Percentiles rank a stretch among this genome's conserved stretches.
Conservation (phyloP, 2,113 vertebrate species). For the Notechis scutatus region DNA sequence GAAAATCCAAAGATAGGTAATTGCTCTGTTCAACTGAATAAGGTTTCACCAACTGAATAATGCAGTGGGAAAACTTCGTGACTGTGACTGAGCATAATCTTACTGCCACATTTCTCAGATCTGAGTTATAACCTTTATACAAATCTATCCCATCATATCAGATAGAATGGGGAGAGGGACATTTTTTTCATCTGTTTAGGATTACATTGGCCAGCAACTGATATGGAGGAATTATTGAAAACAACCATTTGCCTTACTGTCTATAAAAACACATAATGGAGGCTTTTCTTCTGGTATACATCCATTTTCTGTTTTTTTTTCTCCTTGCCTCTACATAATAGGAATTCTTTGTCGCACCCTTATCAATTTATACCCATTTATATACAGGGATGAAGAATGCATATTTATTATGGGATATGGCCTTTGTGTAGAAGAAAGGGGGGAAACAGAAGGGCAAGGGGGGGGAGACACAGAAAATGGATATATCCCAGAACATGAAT, state of each 20-base stretch:
- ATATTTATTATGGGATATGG: no score
- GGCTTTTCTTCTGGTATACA: neutral
- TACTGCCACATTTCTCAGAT: neutral
- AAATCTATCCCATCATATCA: neutral
- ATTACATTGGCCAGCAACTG: neutral
- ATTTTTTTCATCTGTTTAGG: neutral
- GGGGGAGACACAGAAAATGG: no score
- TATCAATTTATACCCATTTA: no score
- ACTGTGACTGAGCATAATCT: neutral
- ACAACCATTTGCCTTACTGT: neutral
- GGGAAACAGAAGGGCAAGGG: no score
- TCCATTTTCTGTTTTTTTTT: no score
- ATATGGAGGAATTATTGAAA: neutral
- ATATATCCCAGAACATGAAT: neutral
- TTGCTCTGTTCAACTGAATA: neutral
- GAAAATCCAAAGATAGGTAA: neutral
- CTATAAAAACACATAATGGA: neutral
- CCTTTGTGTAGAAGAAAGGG: no score
- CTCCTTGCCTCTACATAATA: no score
- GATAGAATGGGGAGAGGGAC: no score
- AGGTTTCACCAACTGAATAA: neutral
- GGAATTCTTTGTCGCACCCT: no score
- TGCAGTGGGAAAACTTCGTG: neutral
- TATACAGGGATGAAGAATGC: no score
- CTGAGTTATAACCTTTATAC: neutral